Evolutionary conservation across 1,140 invertebrate species (phyloP), one percentile per base, ranked within the genome.

Genomic region (Holotrichia oblita): DNA sequence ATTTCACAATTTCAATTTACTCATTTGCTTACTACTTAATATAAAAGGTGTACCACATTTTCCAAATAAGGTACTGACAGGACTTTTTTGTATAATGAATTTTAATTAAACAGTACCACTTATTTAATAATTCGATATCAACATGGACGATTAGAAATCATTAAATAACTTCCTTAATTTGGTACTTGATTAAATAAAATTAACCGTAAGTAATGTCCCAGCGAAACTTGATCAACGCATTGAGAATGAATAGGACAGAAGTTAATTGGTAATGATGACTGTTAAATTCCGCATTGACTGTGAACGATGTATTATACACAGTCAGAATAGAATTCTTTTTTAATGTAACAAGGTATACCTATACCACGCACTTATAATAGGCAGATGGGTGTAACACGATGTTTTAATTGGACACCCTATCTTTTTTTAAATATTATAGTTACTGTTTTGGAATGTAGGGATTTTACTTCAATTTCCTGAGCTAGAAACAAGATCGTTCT

Each of bases 111-210:
- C 27, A 34, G 27, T 34, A 34, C 27, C 27, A 34, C 27, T 34
- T 34, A 34, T 34, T 34, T n/a, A 6, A 17, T 55, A 17, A 14
- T 55, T 0, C 12, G 14, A 6, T 17, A 55, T 55, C n/a, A 55
- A 55, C 48, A 55, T 6, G 0, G 42, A 55, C 17, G 7, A 55
- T 55, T 2, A 44, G 42, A 9, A n/a, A 55, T 55, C 3, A n/a
- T 55, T 55, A n/a, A 55, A 55, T 55, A n/a, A 55, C 48, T 55
- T 55, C n/a, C 17, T 55, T 55, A 55, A 7, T 55, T 55, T n/a
- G 14, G 14, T 55, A 55, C 9, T 55, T n/a, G n/a, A n/a, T 55
- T 17, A 55, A 55, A 55, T 17, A 55, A 55, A 55, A n/a, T 17
- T 14, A 55, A 55, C n/a, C 6, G 48, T 55, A 2, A 20, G 48